Evolutionary conservation across 2,888 invertebrate genomes (phyloP).

Genomic region (Phragmatobia fuliginosa): DNA sequence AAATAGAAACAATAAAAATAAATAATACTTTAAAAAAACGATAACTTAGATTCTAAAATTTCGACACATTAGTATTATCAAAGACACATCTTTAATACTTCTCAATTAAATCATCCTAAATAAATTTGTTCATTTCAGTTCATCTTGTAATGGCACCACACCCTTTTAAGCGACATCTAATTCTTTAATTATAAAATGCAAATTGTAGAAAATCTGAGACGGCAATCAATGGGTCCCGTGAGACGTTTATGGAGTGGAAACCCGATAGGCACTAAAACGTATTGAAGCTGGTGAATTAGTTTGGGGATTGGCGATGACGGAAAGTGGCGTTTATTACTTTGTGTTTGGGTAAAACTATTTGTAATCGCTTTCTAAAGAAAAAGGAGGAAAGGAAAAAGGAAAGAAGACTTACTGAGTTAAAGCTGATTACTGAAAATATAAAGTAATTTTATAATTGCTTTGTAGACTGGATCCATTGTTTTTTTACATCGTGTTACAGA

Average conservation of each 20-base stretch:
- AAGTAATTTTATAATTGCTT: too few species aligned
- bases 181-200: conserved; percentile 86
- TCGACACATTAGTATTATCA: too few species aligned
- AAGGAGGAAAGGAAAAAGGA: too few species aligned
- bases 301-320: conserved; percentile 26
- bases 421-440: too few species aligned
- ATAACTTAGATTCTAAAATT: too few species aligned
- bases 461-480: too few species aligned
- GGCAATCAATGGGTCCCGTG: conserved; percentile 73
- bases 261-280: conserved; percentile 72
- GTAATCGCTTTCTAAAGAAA: neutral
- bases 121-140: neutral
- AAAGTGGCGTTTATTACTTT: conserved; percentile 9
- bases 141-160: conserved; percentile 8
- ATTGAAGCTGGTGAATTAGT: conserved; percentile 59
- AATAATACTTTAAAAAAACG: too few species aligned
- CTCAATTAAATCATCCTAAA: too few species aligned
- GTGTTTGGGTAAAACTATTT: conserved; percentile 5
- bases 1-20: too few species aligned
- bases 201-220: conserved; percentile 66
- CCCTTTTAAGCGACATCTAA: conserved; percentile 56
- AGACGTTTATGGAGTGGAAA: conserved; percentile 82
- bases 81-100: too few species aligned
- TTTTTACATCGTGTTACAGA: too few species aligned
- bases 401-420: too few species aligned